phyloP scores from a whole-genome alignment of 2,113 vertebrate species.

The Butorides virescens region DNA sequence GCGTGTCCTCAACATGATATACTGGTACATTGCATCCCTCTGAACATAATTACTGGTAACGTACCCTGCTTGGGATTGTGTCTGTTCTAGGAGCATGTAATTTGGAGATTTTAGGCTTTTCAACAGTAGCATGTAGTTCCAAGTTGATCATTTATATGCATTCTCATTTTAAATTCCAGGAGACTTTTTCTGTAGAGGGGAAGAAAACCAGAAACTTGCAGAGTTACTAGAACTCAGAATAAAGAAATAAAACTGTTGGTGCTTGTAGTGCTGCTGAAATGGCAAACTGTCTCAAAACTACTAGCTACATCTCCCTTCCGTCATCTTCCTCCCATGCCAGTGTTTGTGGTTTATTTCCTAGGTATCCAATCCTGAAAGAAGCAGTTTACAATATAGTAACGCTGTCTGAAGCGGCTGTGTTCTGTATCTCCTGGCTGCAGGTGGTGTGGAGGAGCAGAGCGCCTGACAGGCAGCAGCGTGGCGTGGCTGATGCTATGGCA shows the following conservation, averaged over 20 bases:
- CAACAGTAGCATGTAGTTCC: background rate
- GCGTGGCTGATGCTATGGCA: background rate
- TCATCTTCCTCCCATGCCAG: background rate
- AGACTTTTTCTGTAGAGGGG: background rate
- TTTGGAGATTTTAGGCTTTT: background rate
- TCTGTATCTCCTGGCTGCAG: background rate
- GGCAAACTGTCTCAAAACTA: background rate
- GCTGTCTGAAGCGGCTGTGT: background rate
- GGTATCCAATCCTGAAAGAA: background rate
- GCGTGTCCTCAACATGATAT: background rate
- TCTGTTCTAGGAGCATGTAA: background rate
- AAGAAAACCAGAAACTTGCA: background rate
- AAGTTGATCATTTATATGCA: accelerated
- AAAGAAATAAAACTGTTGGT: background rate
- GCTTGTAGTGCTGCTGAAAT: background rate
- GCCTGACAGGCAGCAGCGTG: accelerated
- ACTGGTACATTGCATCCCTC: background rate
- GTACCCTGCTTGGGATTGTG: background rate
- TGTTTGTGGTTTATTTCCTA: background rate
- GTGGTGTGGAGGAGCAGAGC: background rate
- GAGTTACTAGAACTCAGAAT: background rate
- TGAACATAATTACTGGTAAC: background rate
- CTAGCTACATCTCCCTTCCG: background rate
- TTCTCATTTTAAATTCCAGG: background rate
- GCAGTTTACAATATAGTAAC: background rate